Base-by-base conservation (phyloP, 2,888 invertebrate species). In the Monoplex corrugatus region DNA sequence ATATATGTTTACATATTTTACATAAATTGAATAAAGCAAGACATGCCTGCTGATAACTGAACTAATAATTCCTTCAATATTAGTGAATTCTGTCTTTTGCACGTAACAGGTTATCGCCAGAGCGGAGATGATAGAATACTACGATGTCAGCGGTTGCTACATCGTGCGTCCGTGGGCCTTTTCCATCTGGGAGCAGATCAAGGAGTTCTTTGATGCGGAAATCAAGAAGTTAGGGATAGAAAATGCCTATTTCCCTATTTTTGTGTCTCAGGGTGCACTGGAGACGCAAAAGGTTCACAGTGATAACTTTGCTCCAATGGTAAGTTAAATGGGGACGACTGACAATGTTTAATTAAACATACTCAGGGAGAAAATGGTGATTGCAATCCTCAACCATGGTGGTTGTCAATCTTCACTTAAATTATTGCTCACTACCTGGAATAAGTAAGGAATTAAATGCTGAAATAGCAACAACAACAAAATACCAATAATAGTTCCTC, bases 141-240 rank as follows among this genome's bases (percentile, higher is more conserved):
- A 99, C 96, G 99, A 99, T 96, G 99, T 99, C 6, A 99, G 99
- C 87, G 99, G 99, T 0, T 99, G 99, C 96, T 99, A 99, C 96
- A 98, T 99, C 94, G 97, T 99, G 87, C 97, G 99, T 38, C 99
- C 99, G 19, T 99, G 99, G 99, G 98, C 99, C 23, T 99, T 97
- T 96, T 97, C 98, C 89, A 98, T 99, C 94, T 99, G 99, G 99
- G 99, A 99, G 95, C 95, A 96, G 0, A 98, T 99, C 90, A 97
- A 97, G 93, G 97, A 97, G 88, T 99, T 98, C 97, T 98, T 99
- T 92, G 98, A 98, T 95, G 95, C 94, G 0, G 97, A 98, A 96
- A 98, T 99, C 93, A 98, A 98, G 95, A 97, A 98, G 94, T 96
- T 99, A 50, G 99, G 99, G 0, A 99, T 99, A 6, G 98, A 98